Percentiles rank a stretch among this genome's conserved stretches.
phyloP scores from a whole-genome alignment of 2,797 vertebrate species.

The Columba guinea region DNA sequence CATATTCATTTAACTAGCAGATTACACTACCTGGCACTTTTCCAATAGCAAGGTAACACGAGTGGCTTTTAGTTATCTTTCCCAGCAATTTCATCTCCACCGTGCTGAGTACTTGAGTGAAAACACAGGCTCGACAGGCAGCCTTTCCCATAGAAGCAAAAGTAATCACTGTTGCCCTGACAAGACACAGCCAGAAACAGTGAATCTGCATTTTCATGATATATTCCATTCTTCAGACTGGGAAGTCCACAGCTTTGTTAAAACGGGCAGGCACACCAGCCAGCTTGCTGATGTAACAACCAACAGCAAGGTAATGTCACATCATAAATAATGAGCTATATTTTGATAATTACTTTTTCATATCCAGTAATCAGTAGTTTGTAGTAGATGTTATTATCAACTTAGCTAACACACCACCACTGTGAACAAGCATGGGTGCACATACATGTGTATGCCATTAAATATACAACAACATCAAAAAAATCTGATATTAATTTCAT shows the following conservation, averaged over 20 bases:
- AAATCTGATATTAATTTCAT: not conserved
- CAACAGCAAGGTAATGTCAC: not conserved
- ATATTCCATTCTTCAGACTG: not conserved
- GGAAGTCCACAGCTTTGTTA: not conserved
- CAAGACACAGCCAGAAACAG: not conserved
- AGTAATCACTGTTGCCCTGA: not conserved
- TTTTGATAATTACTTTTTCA: not conserved
- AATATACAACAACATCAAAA: not conserved
- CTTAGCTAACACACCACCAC: not conserved
- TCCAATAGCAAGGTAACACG: not conserved
- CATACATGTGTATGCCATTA: not conserved
- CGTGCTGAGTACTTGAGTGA: not conserved
- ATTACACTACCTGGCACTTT: conserved; percentile 19
- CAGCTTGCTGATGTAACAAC: not conserved
- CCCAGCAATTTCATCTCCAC: conserved; percentile 8
- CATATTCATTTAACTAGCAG: not conserved
- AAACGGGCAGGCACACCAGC: not conserved
- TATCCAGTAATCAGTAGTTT: not conserved
- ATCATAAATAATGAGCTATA: not conserved
- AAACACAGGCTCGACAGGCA: not conserved
- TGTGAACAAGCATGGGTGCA: not conserved
- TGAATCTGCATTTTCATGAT: not conserved
- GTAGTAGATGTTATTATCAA: not conserved
- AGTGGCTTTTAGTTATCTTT: conserved; percentile 20
- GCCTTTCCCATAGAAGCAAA: not conserved